Conservation (phyloP, 2,797 vertebrate species). For the Hirundo rustica region DNA sequence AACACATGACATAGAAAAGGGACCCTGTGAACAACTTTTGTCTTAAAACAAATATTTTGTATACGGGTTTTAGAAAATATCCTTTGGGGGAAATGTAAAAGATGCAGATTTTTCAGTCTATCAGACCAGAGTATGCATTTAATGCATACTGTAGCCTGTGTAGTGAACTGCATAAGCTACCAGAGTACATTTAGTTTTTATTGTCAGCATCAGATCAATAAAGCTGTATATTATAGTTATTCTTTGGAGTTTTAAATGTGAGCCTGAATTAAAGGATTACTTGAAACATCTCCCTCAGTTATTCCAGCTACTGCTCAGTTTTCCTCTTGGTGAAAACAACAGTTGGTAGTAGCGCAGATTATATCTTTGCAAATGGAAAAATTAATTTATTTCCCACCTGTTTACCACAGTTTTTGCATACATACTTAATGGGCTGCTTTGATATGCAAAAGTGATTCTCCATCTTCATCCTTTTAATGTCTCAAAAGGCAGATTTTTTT, state of each 20-base stretch:
- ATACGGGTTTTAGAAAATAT: neutral
- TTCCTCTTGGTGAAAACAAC: neutral
- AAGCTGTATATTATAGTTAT: neutral
- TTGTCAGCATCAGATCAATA: conserved; percentile 9
- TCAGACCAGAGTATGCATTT: neutral
- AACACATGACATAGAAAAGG: neutral
- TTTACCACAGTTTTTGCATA: neutral
- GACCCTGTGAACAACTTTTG: neutral
- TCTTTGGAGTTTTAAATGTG: neutral
- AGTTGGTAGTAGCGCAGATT: neutral
- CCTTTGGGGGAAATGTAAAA: neutral
- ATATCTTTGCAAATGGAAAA: neutral
- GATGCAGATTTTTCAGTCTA: neutral
- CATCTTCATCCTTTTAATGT: neutral
- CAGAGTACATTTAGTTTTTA: conserved; percentile 3
- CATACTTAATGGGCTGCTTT: neutral
- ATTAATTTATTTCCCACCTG: neutral
- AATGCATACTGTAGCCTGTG: neutral
- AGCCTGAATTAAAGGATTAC: neutral
- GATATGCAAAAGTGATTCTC: neutral
- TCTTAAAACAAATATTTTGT: neutral
- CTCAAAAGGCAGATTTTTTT: neutral
- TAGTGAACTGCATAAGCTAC: neutral
- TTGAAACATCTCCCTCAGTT: neutral
- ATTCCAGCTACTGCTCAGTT: neutral